Base-by-base conservation (phyloP, 2,888 invertebrate species). In the Lithodes maja region DNA sequence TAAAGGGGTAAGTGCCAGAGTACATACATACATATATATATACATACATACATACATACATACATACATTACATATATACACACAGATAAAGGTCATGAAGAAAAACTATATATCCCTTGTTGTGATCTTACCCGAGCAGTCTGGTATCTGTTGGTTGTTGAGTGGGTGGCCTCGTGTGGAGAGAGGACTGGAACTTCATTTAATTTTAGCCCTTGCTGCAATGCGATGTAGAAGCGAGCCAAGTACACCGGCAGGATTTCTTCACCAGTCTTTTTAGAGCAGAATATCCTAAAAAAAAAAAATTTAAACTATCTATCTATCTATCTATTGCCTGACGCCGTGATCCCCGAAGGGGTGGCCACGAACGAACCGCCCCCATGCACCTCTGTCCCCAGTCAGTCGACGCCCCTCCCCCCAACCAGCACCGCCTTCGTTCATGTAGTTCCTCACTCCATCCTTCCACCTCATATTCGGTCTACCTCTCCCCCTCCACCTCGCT, bases 191-290 rank as follows among this genome's bases (percentile, higher is more conserved):
- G 71, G 2, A 9, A 53, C 52, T 33, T 86, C 89, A 71, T 55
- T 78, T 54, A 89, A 83, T 1, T 96, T 95, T 50, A 99, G 95
- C 0, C 98, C 99, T 93, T 98, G 97, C 93, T 97, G 97, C 92
- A 99, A 94, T 2, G 98, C 97, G 93, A 98, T 96, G 94, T 98
- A 99, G 94, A 99, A 98, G 82, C 99, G 95, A 9, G 99, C 98
- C 93, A 99, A 95, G 94, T 99, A 99, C 1, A 94, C 97, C 0
- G 98, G 97, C 85, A 98, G 95, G 92, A 99, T 98, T 93, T 97
- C 97, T 94, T 99, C 99, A 74, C 97, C 97, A 0, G 98, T 98
- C 94, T 98, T 98, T 94, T 98, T 98, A 0, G 99, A 97, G 94
- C 98, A 99, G 93, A 99, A 97, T 93, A 99, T 98, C 93, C 99